A percentile compares a stretch with the other conserved stretches of the same genome.
These are phyloP conservation scores for Phaenicophaeus curvirostris DNA, from an alignment of 2,797 vertebrate species.

Conservation along the genomic window DNA sequence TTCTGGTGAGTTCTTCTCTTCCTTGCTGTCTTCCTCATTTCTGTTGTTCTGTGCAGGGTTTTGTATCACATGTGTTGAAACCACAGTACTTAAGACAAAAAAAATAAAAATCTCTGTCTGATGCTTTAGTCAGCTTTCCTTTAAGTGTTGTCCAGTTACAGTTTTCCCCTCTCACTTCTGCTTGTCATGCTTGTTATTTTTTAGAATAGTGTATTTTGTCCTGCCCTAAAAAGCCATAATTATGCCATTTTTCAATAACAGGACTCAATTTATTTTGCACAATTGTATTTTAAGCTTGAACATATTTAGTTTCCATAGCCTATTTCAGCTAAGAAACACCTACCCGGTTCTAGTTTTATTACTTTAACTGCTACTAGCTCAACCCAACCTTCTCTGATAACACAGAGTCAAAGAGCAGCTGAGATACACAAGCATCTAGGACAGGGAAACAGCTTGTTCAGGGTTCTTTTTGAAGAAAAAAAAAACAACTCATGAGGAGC, in stretches of 20 bases:
- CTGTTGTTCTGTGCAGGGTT: neutral
- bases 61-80: neutral
- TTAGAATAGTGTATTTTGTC: neutral
- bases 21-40: neutral
- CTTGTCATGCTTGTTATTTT: neutral
- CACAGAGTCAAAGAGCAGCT: neutral
- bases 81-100: neutral
- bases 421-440: neutral
- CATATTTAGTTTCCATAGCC: neutral
- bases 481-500: neutral
- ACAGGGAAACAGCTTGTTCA: neutral
- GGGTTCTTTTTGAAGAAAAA: neutral
- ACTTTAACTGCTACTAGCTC: slow-evolving; percentile 98
- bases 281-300: neutral
- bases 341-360: slow-evolving; percentile 99
- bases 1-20: neutral
- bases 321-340: slow-evolving; percentile 44
- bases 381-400: neutral
- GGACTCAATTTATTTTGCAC: neutral
- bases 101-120: neutral
- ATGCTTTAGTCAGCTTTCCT: neutral
- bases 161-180: neutral
- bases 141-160: neutral
- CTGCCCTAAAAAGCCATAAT: neutral
- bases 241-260: neutral